phyloP scores from a whole-genome alignment of 2,113 vertebrate species.

The Clarias magur region DNA sequence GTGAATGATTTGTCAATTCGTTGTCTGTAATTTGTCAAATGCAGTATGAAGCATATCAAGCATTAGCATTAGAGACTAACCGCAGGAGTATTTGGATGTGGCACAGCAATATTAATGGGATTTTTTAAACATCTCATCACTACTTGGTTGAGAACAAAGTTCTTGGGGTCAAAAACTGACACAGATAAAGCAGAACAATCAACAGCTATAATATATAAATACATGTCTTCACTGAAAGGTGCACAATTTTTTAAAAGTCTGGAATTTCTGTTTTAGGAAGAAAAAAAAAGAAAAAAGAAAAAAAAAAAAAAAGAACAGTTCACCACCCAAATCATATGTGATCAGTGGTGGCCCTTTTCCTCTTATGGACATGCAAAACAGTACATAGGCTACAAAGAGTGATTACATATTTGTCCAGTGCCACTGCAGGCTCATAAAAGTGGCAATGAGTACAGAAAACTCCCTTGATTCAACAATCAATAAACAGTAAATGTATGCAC shows the following conservation, averaged over 20 bases:
- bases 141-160: neutral
- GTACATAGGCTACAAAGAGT: neutral
- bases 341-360: neutral
- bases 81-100: no score
- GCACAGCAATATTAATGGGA: neutral
- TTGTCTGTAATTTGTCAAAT: neutral
- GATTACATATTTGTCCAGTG: neutral
- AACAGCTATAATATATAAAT: neutral
- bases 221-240: neutral
- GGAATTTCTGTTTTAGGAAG: neutral
- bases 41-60: neutral
- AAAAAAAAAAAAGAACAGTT: neutral
- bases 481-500: neutral
- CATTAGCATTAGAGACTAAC: neutral
- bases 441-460: neutral
- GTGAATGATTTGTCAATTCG: neutral
- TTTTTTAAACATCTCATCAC: neutral
- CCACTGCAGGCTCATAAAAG: neutral
- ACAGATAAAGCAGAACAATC: neutral
- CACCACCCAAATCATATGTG: neutral
- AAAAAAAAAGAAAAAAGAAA: neutral
- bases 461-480: neutral
- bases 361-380: neutral
- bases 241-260: neutral
- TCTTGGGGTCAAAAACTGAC: neutral